phyloP scores from a whole-genome alignment of 2,888 invertebrate species.

The Tethea ocularis region DNA sequence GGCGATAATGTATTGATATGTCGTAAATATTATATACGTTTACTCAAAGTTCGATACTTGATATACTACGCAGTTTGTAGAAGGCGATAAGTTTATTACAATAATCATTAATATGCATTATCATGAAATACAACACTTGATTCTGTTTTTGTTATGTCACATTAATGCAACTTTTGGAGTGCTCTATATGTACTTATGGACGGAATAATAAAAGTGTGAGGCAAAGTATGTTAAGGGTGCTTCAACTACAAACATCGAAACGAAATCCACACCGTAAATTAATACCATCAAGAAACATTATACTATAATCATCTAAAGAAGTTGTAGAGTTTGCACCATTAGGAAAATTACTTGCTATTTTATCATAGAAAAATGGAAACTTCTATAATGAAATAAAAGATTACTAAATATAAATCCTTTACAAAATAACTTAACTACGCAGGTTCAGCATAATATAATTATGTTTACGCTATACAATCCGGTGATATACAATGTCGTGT shows the following conservation, averaged over 20 bases:
- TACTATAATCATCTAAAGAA: not conserved
- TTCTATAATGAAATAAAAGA: too few relatives aligned
- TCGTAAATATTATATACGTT: constrained; percentile 9
- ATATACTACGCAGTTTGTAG: constrained; percentile 24
- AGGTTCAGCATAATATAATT: not conserved
- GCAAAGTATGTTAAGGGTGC: not conserved
- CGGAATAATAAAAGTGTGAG: not conserved
- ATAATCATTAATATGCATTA: constrained; percentile 6
- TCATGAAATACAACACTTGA: constrained; percentile 8
- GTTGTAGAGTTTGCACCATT: too few relatives aligned
- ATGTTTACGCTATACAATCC: not conserved
- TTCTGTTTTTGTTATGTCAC: constrained; percentile 6
- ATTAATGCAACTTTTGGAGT: not conserved
- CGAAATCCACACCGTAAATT: too few relatives aligned
- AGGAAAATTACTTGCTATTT: too few relatives aligned
- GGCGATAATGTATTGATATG: constrained; percentile 10
- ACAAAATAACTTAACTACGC: not conserved
- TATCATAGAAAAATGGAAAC: too few relatives aligned
- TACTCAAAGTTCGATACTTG: constrained; percentile 41
- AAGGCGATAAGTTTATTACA: constrained; percentile 9
- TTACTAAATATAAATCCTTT: too few relatives aligned
- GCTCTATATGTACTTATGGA: not conserved
- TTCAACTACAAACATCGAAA: too few relatives aligned
- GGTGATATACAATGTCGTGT: not conserved
- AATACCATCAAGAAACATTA: not conserved